Conservation (phyloP, 2,113 vertebrate species). For the Microcebus lehilahytsara region DNA sequence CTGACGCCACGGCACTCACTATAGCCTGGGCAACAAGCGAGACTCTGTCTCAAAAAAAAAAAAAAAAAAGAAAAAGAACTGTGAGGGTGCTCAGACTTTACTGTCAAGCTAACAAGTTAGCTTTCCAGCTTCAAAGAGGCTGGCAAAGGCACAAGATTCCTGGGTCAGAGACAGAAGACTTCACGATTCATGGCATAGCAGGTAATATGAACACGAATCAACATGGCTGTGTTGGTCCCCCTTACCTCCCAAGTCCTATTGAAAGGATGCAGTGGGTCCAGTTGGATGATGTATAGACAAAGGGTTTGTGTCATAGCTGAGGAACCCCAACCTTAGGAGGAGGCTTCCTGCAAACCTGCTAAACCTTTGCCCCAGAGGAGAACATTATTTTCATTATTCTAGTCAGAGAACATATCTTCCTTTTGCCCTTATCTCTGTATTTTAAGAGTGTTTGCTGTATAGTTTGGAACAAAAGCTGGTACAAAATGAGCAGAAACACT, state of each 20-base stretch:
- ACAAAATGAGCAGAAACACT: too few relatives aligned
- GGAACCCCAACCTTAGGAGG: neutral
- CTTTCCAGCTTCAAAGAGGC: neutral
- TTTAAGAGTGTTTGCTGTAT: neutral
- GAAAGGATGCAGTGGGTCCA: neutral
- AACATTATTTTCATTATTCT: neutral
- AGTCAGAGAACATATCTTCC: neutral
- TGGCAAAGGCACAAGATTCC: neutral
- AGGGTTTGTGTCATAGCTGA: neutral
- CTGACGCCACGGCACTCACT: too few relatives aligned
- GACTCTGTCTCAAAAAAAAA: too few relatives aligned
- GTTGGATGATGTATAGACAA: neutral
- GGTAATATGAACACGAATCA: too few relatives aligned
- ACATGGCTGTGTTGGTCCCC: neutral
- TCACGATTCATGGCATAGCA: fast-evolving
- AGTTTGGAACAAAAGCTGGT: neutral
- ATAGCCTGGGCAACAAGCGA: too few relatives aligned
- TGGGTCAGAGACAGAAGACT: neutral
- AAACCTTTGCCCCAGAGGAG: neutral
- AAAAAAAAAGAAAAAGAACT: too few relatives aligned
- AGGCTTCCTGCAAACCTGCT: neutral
- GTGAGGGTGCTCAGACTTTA: neutral
- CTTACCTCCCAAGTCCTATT: neutral
- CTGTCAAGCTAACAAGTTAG: neutral
- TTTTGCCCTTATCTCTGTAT: neutral